Evolutionary conservation across 92 coral and sea anemone genomes (phyloP).

Genomic region (Pocillopora meandrina): DNA sequence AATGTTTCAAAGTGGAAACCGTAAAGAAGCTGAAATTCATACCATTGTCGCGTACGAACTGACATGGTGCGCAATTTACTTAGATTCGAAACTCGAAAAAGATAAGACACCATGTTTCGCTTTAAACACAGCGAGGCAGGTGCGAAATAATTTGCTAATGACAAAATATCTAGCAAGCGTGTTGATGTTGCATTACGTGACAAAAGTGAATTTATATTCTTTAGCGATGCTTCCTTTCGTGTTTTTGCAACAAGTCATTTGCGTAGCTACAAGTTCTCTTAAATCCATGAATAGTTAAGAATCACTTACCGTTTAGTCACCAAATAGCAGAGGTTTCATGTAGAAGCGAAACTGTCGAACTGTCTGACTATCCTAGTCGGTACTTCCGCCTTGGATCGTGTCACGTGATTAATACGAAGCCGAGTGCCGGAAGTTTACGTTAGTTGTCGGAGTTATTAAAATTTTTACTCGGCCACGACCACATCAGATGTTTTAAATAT

Average conservation of each 20-base stretch:
- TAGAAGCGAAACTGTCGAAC: conserved; percentile 22
- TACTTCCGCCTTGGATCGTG: conserved; percentile 20
- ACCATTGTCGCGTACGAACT: not conserved
- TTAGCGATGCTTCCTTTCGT: not conserved
- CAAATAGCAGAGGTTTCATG: conserved; percentile 18
- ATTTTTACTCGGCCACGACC: not conserved
- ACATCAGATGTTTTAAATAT: not conserved
- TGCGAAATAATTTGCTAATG: conserved; percentile 13
- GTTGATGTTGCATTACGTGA: conserved; percentile 8
- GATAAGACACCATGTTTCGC: not conserved
- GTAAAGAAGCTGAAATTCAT: not conserved
- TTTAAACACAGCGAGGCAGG: not conserved
- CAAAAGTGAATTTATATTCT: not conserved
- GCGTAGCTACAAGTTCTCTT: not conserved
- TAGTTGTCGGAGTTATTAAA: too few species aligned
- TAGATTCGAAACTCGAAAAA: conserved; percentile 28
- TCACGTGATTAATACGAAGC: conserved; percentile 8
- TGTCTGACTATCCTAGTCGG: not conserved
- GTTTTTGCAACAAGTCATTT: not conserved
- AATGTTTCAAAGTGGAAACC: not conserved
- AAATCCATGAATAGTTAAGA: not conserved
- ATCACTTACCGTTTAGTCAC: conserved; percentile 15
- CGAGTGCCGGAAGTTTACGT: conserved; percentile 20
- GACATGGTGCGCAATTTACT: not conserved
- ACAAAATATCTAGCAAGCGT: not conserved